Evolutionary conservation across 1,140 invertebrate species (phyloP).

Genomic region (Aphelinus atriplicis): DNA sequence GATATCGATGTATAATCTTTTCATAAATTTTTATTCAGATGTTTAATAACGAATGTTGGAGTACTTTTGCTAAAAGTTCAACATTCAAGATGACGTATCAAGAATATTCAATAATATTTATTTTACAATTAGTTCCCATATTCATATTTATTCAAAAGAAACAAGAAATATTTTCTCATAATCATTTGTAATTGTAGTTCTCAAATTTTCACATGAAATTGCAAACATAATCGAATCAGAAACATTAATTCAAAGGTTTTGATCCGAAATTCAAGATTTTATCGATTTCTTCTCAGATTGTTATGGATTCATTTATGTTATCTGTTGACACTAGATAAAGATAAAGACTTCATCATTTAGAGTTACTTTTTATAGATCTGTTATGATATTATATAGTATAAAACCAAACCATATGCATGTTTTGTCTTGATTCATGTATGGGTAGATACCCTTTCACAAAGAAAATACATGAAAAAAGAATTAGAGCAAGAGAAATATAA

Average conservation of each 20-base stretch:
- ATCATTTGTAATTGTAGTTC: constrained; percentile 37
- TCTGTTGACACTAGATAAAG: no score
- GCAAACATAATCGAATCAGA: constrained; percentile 20
- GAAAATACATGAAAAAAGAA: no score
- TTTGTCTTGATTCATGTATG: no score
- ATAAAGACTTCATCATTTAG: no score
- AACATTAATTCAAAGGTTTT: constrained; percentile 18
- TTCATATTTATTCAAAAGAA: constrained; percentile 22
- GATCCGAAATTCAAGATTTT: neutral
- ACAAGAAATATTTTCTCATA: constrained; percentile 37
- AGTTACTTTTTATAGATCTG: no score
- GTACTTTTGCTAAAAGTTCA: constrained; percentile 21
- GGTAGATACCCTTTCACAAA: no score
- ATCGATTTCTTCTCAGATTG: no score
- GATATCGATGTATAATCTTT: neutral
- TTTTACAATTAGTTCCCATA: constrained; percentile 25
- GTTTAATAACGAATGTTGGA: constrained; percentile 18
- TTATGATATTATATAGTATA: no score
- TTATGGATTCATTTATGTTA: no score
- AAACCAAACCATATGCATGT: no score
- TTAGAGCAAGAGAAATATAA: no score
- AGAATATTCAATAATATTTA: constrained; percentile 16
- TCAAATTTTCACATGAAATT: constrained; percentile 33
- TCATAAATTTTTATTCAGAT: constrained; percentile 19
- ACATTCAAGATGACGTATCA: neutral